Base-by-base conservation (phyloP, 1,140 invertebrate genomes). In the Arctopsyche grandis region DNA sequence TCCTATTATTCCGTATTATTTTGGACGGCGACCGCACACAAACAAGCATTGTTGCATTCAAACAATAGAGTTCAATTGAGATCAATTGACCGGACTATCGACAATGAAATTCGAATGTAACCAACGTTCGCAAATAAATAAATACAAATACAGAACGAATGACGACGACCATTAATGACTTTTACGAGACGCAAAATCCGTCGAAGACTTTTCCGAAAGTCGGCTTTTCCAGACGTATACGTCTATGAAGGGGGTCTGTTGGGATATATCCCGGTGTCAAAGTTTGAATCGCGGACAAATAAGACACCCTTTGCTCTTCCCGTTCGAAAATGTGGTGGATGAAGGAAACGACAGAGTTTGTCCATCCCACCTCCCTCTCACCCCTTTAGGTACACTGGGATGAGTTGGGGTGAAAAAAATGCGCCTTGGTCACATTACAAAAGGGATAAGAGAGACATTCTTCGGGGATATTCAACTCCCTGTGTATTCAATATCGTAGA, bases 201-300 rank as follows among this genome's bases (percentile, higher is more conserved):
- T 4, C 7, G 29, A 7, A 38, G 29, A 38, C 29, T 38, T 38
- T 38, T 38, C 7, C 29, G 3, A 38, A 38, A 4, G 29, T 38
- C 29, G 29, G 7, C 29, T 38, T 38, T 38, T 38, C 7, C 29
- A 7, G 29, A 9, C 16, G 56, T 19, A 1, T 21, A 60, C 56
- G 19, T 60, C 56, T 19, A 7, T 19, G 56, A 21, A 16, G 52
- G 3, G 56, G 56, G 56, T 21, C 7, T 1, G 29, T 38, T 38
- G 29, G 7, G 29, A 4, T 38, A 7, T 60, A 60, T 69, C 66
- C 16, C 66, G 19, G 66, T 69, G 66, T 69, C 66, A 69, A 69
- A 69, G 66, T 69, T 29, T 69, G 66, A 69, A 69, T 69, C 24
- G 66, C 22, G 66, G 66, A 69, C 66, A 69, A 69, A 69, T 69